Percentiles rank a stretch among this genome's conserved stretches.
phyloP scores from a whole-genome alignment of 2,888 invertebrate species.

The Pseudeuparius sepicola region DNA sequence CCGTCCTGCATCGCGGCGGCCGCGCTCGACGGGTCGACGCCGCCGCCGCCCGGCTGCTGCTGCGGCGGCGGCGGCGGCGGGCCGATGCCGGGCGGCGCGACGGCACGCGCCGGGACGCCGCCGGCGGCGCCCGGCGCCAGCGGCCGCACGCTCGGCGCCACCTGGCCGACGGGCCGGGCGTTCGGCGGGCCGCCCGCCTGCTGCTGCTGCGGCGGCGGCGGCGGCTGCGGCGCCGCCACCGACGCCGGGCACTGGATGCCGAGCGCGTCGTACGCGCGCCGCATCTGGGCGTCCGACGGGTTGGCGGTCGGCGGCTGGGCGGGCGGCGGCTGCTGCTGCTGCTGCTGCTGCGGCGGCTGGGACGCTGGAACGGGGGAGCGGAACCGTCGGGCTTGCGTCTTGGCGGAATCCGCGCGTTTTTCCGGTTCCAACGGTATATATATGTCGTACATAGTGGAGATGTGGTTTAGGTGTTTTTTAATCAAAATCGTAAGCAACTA shows the following conservation, averaged over 20 bases:
- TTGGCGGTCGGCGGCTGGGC: slow-evolving; percentile 31
- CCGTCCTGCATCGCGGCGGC: slow-evolving; percentile 42
- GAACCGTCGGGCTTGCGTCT: too few species aligned
- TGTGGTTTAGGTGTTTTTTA: too few species aligned
- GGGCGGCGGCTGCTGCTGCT: neutral
- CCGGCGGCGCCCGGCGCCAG: neutral
- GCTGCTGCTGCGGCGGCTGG: neutral
- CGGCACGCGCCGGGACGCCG: too few species aligned
- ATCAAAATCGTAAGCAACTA: too few species aligned
- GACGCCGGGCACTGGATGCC: slow-evolving; percentile 41
- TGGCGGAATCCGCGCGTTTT: too few species aligned
- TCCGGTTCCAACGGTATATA: too few species aligned
- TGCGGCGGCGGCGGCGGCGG: too few species aligned
- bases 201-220: slow-evolving; percentile 21
- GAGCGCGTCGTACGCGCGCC: slow-evolving; percentile 66
- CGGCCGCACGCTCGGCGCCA: slow-evolving; percentile 30
- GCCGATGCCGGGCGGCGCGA: too few species aligned
- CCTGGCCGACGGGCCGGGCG: slow-evolving; percentile 42
- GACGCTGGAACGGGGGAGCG: too few species aligned
- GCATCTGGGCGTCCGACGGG: slow-evolving; percentile 19
- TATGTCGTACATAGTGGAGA: too few species aligned
- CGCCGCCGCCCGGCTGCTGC: too few species aligned
- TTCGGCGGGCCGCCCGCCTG: slow-evolving; percentile 65
- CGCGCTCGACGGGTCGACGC: too few species aligned
- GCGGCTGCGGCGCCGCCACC: slow-evolving; percentile 34